A percentile compares a stretch with the other conserved stretches of the same genome.
These are phyloP conservation scores for Troides aeacus DNA, from an alignment of 2,888 invertebrate species.

Conservation along the genomic window DNA sequence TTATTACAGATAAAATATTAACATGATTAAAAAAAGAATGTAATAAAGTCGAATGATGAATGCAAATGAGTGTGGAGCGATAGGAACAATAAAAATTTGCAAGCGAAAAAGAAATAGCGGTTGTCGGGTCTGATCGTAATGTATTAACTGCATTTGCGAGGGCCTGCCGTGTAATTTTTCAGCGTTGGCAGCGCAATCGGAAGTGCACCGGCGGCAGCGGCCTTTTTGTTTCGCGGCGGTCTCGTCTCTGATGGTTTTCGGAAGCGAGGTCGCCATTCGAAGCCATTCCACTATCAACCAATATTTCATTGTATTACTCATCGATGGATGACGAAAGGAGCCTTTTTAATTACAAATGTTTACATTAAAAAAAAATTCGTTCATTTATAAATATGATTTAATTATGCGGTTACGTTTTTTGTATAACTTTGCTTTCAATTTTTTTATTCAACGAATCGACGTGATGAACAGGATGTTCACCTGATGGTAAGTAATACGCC, in stretches of 20 bases:
- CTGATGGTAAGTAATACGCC: too few relatives aligned
- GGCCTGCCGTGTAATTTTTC: constrained; percentile 72
- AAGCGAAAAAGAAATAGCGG: constrained; percentile 26
- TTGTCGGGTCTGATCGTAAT: constrained; percentile 47
- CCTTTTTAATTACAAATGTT: constrained; percentile 2
- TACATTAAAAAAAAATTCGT: neutral
- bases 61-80: constrained; percentile 11
- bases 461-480: too few relatives aligned
- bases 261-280: constrained; percentile 69
- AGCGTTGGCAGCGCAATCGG: constrained; percentile 75
- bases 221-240: constrained; percentile 71
- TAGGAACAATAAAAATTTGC: constrained; percentile 23
- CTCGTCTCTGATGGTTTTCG: constrained; percentile 69
- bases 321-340: constrained; percentile 43
- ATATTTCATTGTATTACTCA: constrained; percentile 68
- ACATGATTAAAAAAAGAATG: neutral
- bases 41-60: neutral
- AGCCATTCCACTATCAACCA: constrained; percentile 63
- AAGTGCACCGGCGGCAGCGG: constrained; percentile 66
- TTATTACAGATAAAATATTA: neutral
- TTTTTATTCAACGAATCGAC: too few relatives aligned
- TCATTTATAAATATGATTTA: too few relatives aligned
- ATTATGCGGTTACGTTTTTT: too few relatives aligned
- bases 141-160: constrained; percentile 55
- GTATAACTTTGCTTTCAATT: too few relatives aligned